Base-by-base conservation (phyloP, 2,797 vertebrate species). In the Synaphobranchus kaupii region DNA sequence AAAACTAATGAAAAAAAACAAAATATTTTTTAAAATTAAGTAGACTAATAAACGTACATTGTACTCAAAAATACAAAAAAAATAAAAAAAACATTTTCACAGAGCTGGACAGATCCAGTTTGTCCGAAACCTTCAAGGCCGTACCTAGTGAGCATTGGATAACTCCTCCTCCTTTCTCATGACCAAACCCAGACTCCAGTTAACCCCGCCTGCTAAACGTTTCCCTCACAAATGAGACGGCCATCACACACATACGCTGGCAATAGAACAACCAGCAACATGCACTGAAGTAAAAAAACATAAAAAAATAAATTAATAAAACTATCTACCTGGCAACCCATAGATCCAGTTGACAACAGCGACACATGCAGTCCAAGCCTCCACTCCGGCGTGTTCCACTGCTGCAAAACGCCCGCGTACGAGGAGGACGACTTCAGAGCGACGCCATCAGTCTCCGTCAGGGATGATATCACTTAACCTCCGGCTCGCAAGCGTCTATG, bases 391-490 rank as follows among this genome's bases (percentile, higher is more conserved):
- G 71, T 13, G 31, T 8, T 6, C n/a, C 9, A 7, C 34, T 20
- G 58, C 48, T 39, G 85, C 66, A 31, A 9, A 58, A 1, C 85
- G 34, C 1, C 22, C 9, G 0, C n/a, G 48, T n/a, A 86, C 52
- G 50, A 34, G n/a, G 31, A 20, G 22, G 22, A 78, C 0, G 0
- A 39, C 71, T 86, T 22, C 48, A 56, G 12, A 50, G 76, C 50
- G 78, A 71, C 80, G 22, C 39, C 52, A 78, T 87, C 83, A 1
- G 22, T 85, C 87, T 87, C 54, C 22, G 71, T 66, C 68, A 25
- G 25, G 66, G 66, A 66, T 54, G 60, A 87, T 34, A 56, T 52
- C 63, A 73, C 82, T 87, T 84, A 87, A 84, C 82, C 82, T 50
- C 84, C n/a, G 8, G 60, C 47, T 68, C 34, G 48, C 86, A 31